A percentile compares a stretch with the other conserved stretches of the same genome.
Evolutionary conservation across 2,888 invertebrate species (phyloP).

Genomic region (Rhimphoctona megacephalus): DNA sequence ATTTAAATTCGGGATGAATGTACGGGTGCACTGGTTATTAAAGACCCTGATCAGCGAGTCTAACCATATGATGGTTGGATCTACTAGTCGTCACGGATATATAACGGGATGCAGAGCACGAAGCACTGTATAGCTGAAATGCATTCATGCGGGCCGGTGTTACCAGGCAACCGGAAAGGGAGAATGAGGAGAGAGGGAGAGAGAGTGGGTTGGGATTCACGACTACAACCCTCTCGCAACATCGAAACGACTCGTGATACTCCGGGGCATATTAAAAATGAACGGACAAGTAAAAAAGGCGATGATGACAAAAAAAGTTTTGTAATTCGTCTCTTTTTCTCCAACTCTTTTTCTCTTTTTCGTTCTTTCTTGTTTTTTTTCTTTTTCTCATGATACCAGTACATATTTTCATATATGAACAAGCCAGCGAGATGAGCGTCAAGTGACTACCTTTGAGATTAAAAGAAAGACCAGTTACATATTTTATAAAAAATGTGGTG

Average conservation of each 20-base stretch:
- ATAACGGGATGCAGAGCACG: constrained; percentile 47
- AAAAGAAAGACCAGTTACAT: constrained; percentile 30
- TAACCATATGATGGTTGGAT: constrained; percentile 37
- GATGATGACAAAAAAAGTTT: constrained; percentile 35
- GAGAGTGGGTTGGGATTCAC: constrained; percentile 21
- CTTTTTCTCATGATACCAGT: constrained; percentile 2
- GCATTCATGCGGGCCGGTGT: constrained; percentile 54
- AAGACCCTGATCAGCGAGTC: constrained; percentile 46
- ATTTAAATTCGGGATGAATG: neutral
- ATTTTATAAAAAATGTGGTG: constrained; percentile 9
- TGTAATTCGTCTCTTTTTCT: constrained; percentile 15
- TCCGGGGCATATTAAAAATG: constrained; percentile 50
- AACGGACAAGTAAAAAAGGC: constrained; percentile 39
- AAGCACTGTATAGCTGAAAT: constrained; percentile 31
- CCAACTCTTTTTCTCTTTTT: neutral
- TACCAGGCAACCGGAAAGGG: constrained; percentile 56
- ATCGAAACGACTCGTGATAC: constrained; percentile 62
- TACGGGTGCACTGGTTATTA: neutral
- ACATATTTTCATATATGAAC: constrained; percentile 15
- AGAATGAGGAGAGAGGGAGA: neutral
- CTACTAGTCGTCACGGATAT: constrained; percentile 48
- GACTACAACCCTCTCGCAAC: constrained; percentile 45
- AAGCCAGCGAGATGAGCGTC: constrained; percentile 19
- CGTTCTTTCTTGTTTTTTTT: neutral
- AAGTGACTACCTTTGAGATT: constrained; percentile 37